Base-by-base conservation (phyloP, 2,113 vertebrate species). In the Capra hircus region DNA sequence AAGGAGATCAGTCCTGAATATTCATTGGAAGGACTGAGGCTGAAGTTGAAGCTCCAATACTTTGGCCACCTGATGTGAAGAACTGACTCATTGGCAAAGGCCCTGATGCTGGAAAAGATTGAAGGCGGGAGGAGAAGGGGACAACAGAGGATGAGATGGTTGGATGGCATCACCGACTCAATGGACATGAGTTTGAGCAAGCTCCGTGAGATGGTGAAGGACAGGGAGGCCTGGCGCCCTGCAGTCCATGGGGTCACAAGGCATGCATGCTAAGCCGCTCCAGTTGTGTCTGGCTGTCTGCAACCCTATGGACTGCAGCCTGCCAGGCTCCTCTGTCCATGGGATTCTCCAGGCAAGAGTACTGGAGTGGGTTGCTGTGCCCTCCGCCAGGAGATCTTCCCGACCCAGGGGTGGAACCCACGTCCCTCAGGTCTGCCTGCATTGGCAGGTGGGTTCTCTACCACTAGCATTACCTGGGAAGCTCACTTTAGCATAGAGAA, bases 201-300 rank as follows among this genome's bases (percentile, higher is more conserved):
- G 16, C 62, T 67, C 62, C 0, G 4, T n/a, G 62, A n/a, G 62
- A n/a, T 67, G 16, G 62, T n/a, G 62, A 67, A n/a, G 33, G 62
- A n/a, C 33, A n/a, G 33, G 33, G 62, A 64, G 16, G 62, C 33
- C 62, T n/a, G 33, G 16, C 2, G 3, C n/a, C 16, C 62, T 67
- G 16, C 62, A n/a, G 62, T 67, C 16, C 33, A 19, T n/a, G 33
- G 62, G 8, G 62, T 19, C 16, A 67, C 33, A 67, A n/a, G 33
- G 62, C 0, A 0, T n/a, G 62, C 0, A 0, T 67, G 62, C 62
- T 19, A 67, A n/a, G 33, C 19, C 0, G 1, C 62, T n/a, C n/a
- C 62, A n/a, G 62, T 19, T 19, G 62, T n/a, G 62, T 67, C 62
- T 33, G 30, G 33, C 30, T 67, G 16, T n/a, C 62, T n/a, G 62